A percentile compares a stretch with the other conserved stretches of the same genome.
Conservation (phyloP, 2,888 invertebrate species). For the Lycocerus yunnanus region DNA sequence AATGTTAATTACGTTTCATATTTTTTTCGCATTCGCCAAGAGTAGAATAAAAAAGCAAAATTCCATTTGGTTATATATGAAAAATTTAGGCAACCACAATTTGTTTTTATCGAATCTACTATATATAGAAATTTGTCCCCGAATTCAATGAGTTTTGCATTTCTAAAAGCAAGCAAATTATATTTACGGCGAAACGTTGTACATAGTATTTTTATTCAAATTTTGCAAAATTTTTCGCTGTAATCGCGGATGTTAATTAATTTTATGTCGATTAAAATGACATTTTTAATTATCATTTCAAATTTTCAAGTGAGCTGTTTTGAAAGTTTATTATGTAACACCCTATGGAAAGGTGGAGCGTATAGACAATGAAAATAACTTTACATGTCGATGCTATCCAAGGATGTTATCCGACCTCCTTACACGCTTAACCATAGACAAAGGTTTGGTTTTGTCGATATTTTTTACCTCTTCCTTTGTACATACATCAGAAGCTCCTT, state of each 20-base stretch:
- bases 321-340: background rate
- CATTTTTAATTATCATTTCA: background rate
- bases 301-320: background rate
- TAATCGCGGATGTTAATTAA: background rate
- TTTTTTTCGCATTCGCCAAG: background rate
- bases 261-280: background rate
- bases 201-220: too few species aligned
- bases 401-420: background rate
- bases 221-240: background rate
- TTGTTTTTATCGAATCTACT: background rate
- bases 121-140: background rate
- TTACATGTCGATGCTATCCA: background rate
- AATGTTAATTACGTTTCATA: background rate
- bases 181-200: too few species aligned
- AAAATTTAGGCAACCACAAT: background rate
- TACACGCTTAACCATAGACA: background rate
- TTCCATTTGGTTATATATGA: background rate
- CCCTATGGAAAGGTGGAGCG: background rate
- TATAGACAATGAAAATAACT: background rate
- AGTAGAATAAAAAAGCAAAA: background rate
- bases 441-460: background rate
- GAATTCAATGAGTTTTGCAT: slow-evolving; percentile 1
- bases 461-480: background rate
- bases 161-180: background rate
- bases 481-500: background rate